These are phyloP conservation scores for Crematogaster levior DNA, from an alignment of 2,888 invertebrate species.

Conservation along the genomic window DNA sequence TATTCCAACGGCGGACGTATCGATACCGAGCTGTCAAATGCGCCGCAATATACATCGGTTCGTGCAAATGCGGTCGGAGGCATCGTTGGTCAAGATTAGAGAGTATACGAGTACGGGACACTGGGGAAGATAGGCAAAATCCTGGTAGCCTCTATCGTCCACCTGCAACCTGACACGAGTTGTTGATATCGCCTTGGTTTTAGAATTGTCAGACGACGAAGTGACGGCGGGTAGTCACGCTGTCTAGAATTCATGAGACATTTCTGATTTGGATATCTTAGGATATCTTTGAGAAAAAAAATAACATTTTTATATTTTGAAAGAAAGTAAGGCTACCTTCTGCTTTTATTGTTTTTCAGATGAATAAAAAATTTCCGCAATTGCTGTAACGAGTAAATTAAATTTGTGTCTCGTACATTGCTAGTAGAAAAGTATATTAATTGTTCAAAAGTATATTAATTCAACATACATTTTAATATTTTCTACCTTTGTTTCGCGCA, in stretches of 20 bases:
- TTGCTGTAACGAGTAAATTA: neutral
- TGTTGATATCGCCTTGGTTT: slow-evolving; percentile 63
- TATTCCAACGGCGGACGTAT: slow-evolving; percentile 33
- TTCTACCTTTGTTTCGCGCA: neutral
- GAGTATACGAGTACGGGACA: slow-evolving; percentile 46
- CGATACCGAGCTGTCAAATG: slow-evolving; percentile 60
- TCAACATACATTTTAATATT: neutral
- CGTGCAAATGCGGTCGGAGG: slow-evolving; percentile 43
- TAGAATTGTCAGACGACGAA: slow-evolving; percentile 65
- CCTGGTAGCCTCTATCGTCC: slow-evolving; percentile 59
- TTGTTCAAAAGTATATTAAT: no score
- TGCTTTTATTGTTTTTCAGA: neutral
- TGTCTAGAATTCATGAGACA: slow-evolving; percentile 17
- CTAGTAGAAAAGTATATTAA: neutral
- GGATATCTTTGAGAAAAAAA: neutral
- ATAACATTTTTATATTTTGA: neutral
- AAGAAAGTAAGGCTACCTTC: neutral
- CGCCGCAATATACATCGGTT: slow-evolving; percentile 16
- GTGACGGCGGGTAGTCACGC: slow-evolving; percentile 52
- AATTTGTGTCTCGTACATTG: neutral
- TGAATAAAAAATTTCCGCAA: neutral
- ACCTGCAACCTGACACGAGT: slow-evolving; percentile 54
- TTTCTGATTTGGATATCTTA: neutral
- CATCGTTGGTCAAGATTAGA: slow-evolving; percentile 59
- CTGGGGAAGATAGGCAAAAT: slow-evolving; percentile 72